A percentile compares a stretch with the other conserved stretches of the same genome.
These are phyloP conservation scores for cattle (Bos taurus) DNA, from an alignment of 2,113 vertebrate genomes.

Conservation along the genomic window ARS-UCD2.0 NC_037343.1:20713001-20713500, in stretches of 20 bases:
- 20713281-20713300: background rate
- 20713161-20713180: constrained; percentile 33
- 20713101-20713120: constrained; percentile 72
- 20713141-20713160: constrained; percentile 53
- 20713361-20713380: background rate
- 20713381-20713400: background rate
- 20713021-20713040: constrained; percentile 78
- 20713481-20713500: background rate
- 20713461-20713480: background rate
- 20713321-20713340: background rate
- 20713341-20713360: background rate
- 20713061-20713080: background rate
- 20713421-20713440: background rate
- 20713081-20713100: constrained; percentile 64
- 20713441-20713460: background rate
- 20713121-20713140: constrained; percentile 57
- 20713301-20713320: background rate
- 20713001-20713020: constrained; percentile 76
- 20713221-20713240: background rate
- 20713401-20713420: background rate
- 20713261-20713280: background rate
- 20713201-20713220: background rate
- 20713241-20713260: background rate
- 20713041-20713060: constrained; percentile 78
- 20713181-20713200: constrained; percentile 36